These are phyloP conservation scores for Myotis myotis DNA, from an alignment of 2,797 vertebrate species.

Conservation along the genomic window DNA sequence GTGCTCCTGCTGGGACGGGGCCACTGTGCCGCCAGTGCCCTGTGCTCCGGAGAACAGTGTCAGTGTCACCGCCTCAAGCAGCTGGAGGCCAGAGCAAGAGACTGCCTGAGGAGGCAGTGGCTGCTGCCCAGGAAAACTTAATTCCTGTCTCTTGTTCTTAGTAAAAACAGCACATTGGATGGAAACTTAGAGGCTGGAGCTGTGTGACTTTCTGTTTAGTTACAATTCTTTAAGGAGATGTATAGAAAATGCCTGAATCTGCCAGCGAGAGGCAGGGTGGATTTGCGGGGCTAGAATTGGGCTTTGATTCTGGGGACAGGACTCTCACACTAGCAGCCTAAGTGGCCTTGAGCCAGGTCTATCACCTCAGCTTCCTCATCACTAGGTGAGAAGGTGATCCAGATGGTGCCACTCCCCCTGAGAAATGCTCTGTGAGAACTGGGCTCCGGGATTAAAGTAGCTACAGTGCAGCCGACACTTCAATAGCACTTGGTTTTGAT, in stretches of 20 bases:
- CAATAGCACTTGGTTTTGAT: background rate
- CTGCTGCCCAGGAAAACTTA: background rate
- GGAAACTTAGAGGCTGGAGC: background rate
- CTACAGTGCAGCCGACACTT: fast-evolving
- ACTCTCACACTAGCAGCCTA: background rate
- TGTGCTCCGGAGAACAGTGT: fast-evolving
- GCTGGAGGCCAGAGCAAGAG: background rate
- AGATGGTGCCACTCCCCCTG: too few species aligned
- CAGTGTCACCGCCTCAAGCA: slow-evolving; percentile 19
- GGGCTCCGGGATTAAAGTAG: background rate
- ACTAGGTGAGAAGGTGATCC: background rate
- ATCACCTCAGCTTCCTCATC: fast-evolving
- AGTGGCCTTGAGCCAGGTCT: background rate
- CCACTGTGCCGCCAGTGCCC: background rate
- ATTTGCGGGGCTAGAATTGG: background rate
- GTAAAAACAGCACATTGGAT: slow-evolving; percentile 5
- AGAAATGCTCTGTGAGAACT: background rate
- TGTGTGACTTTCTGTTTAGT: background rate
- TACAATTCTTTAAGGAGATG: background rate
- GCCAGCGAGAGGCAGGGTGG: background rate
- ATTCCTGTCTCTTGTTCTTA: background rate
- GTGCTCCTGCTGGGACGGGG: background rate
- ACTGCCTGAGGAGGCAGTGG: background rate
- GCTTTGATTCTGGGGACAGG: background rate
- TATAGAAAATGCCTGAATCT: background rate